These are phyloP conservation scores for Tyrannus savana DNA, from an alignment of 2,113 vertebrate genomes.

Conservation along the genomic window DNA sequence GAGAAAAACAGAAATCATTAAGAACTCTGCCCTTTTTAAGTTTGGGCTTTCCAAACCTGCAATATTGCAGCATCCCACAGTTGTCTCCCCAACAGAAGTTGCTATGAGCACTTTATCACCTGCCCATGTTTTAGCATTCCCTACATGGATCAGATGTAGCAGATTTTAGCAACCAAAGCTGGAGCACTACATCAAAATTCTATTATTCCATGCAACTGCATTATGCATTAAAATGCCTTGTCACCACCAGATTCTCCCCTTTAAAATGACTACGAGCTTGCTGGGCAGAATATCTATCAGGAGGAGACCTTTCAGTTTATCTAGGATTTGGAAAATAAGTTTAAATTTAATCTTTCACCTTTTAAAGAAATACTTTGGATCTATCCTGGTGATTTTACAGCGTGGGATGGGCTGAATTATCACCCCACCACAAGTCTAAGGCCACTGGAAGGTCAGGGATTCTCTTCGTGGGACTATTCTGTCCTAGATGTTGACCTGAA, in stretches of 20 bases:
- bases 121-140: slow-evolving; percentile 41
- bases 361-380: not conserved
- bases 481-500: not conserved
- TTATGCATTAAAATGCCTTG: slow-evolving; percentile 50
- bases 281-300: slow-evolving; percentile 28
- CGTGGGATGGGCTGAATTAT: not conserved
- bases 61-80: not conserved
- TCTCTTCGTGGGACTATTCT: not conserved
- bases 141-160: slow-evolving; percentile 5
- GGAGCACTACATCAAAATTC: slow-evolving; percentile 55
- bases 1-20: slow-evolving; percentile 43
- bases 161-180: slow-evolving; percentile 38
- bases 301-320: not conserved
- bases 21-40: not conserved
- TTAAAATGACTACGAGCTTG: not conserved
- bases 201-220: slow-evolving; percentile 46
- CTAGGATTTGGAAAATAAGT: not conserved
- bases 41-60: not conserved
- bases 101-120: not conserved
- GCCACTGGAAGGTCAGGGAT: not conserved
- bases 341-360: not conserved
- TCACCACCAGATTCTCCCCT: slow-evolving; percentile 30
- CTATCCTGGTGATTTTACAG: not conserved
- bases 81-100: not conserved
- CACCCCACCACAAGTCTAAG: not conserved